phyloP scores from a whole-genome alignment of 2,113 vertebrate species.

The Rattus rattus region DNA sequence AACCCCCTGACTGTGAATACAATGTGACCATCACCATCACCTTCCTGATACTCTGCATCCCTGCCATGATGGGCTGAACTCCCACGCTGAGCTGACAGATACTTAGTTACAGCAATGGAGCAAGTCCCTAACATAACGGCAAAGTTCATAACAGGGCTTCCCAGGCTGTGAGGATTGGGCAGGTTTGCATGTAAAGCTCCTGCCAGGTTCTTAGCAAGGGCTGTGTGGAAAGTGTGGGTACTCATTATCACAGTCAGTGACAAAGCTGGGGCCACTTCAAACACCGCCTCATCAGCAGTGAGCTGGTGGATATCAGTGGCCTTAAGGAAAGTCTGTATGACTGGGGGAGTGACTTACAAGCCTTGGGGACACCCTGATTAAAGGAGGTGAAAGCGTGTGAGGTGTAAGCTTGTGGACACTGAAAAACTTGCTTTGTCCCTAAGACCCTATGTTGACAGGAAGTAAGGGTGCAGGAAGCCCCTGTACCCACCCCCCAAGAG shows the following conservation, averaged over 20 bases:
- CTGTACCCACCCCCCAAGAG: not conserved
- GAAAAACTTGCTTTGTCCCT: not conserved
- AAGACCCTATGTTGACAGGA: not conserved
- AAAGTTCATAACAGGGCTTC: not conserved
- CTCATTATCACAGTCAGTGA: not conserved
- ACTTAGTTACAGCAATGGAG: not conserved
- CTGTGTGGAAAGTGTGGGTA: not conserved
- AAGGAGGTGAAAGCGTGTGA: not conserved
- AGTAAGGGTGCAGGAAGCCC: fast-evolving
- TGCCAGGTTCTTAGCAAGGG: too few relatives aligned
- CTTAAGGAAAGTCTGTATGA: fast-evolving
- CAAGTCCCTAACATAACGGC: not conserved
- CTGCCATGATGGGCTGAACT: not conserved
- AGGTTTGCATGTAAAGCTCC: fast-evolving
- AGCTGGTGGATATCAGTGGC: not conserved
- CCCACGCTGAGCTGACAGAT: too few relatives aligned
- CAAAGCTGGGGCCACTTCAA: not conserved
- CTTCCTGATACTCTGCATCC: too few relatives aligned
- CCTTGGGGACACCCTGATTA: fast-evolving
- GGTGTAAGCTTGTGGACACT: fast-evolving
- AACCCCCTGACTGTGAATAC: not conserved
- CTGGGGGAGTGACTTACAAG: fast-evolving
- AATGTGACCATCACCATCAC: not conserved
- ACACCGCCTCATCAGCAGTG: not conserved
- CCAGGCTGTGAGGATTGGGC: fast-evolving